phyloP scores from a whole-genome alignment of 2,797 vertebrate genomes.

The Acanthis flammea region DNA sequence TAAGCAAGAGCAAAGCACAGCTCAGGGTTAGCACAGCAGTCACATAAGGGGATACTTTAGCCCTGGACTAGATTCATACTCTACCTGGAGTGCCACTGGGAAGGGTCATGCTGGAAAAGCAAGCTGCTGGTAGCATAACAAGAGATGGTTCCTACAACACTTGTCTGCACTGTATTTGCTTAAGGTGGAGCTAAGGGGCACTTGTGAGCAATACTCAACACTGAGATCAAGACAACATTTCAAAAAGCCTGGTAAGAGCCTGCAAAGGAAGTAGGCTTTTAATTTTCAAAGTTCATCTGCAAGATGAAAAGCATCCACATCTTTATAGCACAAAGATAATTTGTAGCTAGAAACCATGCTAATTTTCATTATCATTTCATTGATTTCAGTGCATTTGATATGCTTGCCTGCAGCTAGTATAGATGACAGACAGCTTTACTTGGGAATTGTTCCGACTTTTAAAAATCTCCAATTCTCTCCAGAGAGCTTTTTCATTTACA shows the following conservation, averaged over 20 bases:
- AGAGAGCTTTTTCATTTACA: neutral
- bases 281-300: conserved; percentile 31
- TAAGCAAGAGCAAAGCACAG: neutral
- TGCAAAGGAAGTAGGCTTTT: neutral
- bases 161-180: neutral
- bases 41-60: neutral
- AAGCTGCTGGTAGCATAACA: neutral
- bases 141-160: neutral
- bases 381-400: conserved; percentile 48
- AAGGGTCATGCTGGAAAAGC: neutral
- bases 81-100: neutral
- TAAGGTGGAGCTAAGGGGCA: neutral
- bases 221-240: neutral
- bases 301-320: conserved; percentile 43
- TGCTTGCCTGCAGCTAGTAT: conserved; percentile 33
- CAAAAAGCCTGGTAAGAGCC: neutral
- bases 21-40: neutral
- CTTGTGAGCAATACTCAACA: neutral
- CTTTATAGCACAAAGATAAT: conserved; percentile 38
- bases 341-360: conserved; percentile 50
- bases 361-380: conserved; percentile 59
- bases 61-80: neutral
- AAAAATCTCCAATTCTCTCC: conserved; percentile 5
- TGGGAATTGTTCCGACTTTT: neutral
- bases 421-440: conserved; percentile 46